phyloP scores from a whole-genome alignment of 1,140 invertebrate genomes.

The Scaptomyza hsui region DNA sequence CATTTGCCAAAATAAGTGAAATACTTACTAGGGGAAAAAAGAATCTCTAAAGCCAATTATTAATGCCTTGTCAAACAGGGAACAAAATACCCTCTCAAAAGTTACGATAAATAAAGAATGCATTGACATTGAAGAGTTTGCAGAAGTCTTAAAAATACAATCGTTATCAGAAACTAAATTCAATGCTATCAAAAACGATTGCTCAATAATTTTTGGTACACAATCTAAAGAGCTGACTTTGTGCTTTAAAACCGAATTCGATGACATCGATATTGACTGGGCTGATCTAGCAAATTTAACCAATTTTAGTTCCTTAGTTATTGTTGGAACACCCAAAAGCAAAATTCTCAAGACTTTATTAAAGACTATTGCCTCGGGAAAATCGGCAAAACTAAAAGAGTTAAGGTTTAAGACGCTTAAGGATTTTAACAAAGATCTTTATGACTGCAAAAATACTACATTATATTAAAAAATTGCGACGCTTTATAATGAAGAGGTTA shows the following conservation, averaged over 20 bases:
- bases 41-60: background rate
- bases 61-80: background rate
- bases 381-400: background rate
- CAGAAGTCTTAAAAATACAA: background rate
- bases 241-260: background rate
- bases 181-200: background rate
- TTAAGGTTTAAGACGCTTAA: background rate
- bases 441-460: background rate
- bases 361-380: background rate
- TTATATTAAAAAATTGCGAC: background rate
- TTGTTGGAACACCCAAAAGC: background rate
- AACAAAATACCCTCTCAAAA: background rate
- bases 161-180: background rate
- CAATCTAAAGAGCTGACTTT: background rate
- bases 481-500: constrained; percentile 7
- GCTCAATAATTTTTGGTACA: background rate
- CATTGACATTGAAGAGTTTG: constrained; percentile 1
- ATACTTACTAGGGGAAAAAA: constrained; percentile 1
- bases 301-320: background rate
- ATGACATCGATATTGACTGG: background rate
- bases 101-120: background rate
- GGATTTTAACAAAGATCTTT: background rate
- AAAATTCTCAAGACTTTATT: background rate
- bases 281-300: background rate
- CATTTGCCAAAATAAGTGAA: background rate